Evolutionary conservation across 2,797 vertebrate species (phyloP), one percentile per base, ranked within the genome.

Genomic region (Amblyraja radiata): DNA sequence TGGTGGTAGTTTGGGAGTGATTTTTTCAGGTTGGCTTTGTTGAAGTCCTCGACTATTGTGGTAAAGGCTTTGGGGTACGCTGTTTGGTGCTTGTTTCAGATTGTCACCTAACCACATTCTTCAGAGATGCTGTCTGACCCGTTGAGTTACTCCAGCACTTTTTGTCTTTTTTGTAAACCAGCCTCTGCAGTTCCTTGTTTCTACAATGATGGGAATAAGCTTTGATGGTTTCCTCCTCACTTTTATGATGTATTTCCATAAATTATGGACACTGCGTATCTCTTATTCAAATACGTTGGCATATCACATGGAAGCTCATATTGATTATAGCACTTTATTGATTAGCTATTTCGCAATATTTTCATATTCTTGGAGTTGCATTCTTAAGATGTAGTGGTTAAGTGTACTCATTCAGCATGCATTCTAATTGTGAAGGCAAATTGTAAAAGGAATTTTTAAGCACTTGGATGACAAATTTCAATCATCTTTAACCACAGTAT

Each of bases 391-490:
- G 84, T 63, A 36, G 21, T 84, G 54, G 54, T 84, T 84, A 58
- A 88, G 61, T 36, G 65, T 32, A 61, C 36, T 61, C 61, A 86
- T 86, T 86, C 83, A 65, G 84, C 84, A 68, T 88, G 16, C 84
- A 88, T 88, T 88, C 65, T 68, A 63, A 88, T 88, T 68, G n/a
- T 68, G 84, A 68, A 68, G 36, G 61, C 63, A 88, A 65, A 88
- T 68, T 68, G 84, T 36, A 36, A 88, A 61, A 10, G 54, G 54
- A 13, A 84, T 84, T 84, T 46, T 84, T 84, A 58, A 25, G 25
- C 58, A 61, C 23, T 88, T 36, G 61, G 61, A 21, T 63, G 14
- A 74, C 65, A 92, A 39, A 92, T 58, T 92, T 54, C 18, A 92
- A 54, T 74, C 39, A 92, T 1, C 28, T 74, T 92, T 92, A 84